A percentile compares a stretch with the other conserved stretches of the same genome.
phyloP scores from a whole-genome alignment of 2,797 vertebrate genomes.

The Coracias cyanogaster region DNA sequence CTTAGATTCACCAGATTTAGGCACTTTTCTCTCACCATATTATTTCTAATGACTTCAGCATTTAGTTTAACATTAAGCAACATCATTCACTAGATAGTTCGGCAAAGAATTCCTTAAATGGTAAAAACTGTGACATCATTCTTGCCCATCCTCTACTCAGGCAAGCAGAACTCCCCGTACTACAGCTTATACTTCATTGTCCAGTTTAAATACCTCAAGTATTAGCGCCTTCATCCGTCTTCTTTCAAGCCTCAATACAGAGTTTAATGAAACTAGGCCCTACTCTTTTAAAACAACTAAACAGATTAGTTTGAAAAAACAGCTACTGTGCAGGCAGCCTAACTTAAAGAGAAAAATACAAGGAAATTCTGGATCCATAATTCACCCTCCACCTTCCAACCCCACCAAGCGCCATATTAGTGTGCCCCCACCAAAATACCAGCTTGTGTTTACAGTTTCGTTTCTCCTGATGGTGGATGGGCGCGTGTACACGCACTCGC shows the following conservation, averaged over 20 bases:
- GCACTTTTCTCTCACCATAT: neutral
- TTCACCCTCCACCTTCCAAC: conserved; percentile 82
- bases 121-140: neutral
- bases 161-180: neutral
- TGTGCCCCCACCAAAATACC: conserved; percentile 85
- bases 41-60: neutral
- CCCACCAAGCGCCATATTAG: conserved; percentile 83
- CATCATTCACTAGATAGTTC: neutral
- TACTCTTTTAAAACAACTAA: conserved; percentile 66
- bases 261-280: conserved; percentile 61
- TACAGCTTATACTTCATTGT: neutral
- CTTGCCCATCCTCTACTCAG: neutral
- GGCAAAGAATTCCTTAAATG: neutral
- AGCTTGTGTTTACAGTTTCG: conserved; percentile 86
- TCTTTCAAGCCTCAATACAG: neutral
- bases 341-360: conserved; percentile 81
- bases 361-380: conserved; percentile 82
- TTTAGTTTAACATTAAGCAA: conserved; percentile 6
- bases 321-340: conserved; percentile 77
- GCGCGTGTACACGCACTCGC: conserved; percentile 81
- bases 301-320: conserved; percentile 74
- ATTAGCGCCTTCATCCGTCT: neutral
- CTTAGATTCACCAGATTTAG: neutral
- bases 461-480: conserved; percentile 82
- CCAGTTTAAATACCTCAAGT: neutral